Conservation (phyloP, 2,113 vertebrate species). For the Cyphomyrus plagiostoma region DNA sequence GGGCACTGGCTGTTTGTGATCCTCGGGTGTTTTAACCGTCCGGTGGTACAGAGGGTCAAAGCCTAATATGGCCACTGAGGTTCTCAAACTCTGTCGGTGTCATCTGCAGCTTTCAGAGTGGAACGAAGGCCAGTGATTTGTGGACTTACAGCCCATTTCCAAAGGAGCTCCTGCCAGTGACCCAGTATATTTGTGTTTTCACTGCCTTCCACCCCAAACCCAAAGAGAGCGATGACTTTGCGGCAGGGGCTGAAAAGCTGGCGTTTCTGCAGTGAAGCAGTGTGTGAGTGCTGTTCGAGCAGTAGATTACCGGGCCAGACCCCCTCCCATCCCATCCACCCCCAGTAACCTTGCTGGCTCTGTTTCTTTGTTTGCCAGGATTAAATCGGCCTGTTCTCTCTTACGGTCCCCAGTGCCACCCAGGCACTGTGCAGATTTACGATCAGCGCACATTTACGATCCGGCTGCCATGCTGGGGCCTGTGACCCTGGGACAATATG, state of each 20-base stretch:
- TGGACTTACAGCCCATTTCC: neutral
- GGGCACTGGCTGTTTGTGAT: neutral
- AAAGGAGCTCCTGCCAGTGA: neutral
- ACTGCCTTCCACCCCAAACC: neutral
- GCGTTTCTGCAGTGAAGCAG: conserved; percentile 45
- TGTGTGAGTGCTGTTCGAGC: conserved; percentile 53
- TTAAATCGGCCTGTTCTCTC: neutral
- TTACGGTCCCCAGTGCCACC: neutral
- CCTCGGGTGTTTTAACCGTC: neutral
- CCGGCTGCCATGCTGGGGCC: neutral
- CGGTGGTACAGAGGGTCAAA: neutral
- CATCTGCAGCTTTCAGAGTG: neutral
- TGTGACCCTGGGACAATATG: neutral
- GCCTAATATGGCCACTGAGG: neutral
- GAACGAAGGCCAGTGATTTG: neutral
- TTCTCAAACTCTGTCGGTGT: neutral
- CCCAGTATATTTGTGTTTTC: neutral
- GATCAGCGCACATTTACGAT: neutral
- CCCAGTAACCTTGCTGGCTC: neutral
- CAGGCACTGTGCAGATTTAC: neutral
- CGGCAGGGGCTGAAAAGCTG: neutral
- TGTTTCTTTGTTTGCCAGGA: neutral
- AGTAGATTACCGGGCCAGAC: conserved; percentile 49
- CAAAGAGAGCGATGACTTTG: neutral
- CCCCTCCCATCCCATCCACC: neutral